Percentiles rank a stretch among this genome's conserved stretches.
Conservation (phyloP, 2,797 vertebrate species). For the Tokudaia tokunoshimensis region DNA sequence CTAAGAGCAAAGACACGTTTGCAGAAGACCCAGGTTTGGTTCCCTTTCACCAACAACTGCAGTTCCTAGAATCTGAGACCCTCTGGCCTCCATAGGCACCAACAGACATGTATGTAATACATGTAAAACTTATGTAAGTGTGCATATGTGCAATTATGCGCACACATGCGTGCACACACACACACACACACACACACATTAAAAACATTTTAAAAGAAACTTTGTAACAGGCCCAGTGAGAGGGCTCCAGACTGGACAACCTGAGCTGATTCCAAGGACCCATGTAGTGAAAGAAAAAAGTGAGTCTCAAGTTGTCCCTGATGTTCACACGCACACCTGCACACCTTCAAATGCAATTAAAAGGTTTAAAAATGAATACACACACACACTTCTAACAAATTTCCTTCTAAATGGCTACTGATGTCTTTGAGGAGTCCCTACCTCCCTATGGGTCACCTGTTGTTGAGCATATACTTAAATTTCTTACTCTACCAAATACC, state of each 20-base stretch:
- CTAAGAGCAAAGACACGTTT: not conserved
- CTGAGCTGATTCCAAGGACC: not conserved
- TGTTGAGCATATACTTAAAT: not conserved
- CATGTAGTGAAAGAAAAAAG: not conserved
- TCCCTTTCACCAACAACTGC: not conserved
- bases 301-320: not conserved
- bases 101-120: not conserved
- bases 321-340: not conserved
- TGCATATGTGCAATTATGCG: not conserved
- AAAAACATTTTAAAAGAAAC: not conserved
- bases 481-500: not conserved
- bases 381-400: conserved; percentile 17
- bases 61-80: not conserved
- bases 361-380: not conserved
- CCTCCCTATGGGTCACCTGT: not conserved
- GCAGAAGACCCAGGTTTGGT: not conserved
- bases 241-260: not conserved
- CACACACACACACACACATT: not conserved
- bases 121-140: not conserved
- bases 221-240: not conserved
- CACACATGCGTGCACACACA: not conserved
- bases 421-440: conserved; percentile 8
- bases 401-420: not conserved
- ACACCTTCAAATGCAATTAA: not conserved
- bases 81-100: not conserved